Evolutionary conservation across 2,113 vertebrate genomes (phyloP).

Genomic region (Prunella himalayana): DNA sequence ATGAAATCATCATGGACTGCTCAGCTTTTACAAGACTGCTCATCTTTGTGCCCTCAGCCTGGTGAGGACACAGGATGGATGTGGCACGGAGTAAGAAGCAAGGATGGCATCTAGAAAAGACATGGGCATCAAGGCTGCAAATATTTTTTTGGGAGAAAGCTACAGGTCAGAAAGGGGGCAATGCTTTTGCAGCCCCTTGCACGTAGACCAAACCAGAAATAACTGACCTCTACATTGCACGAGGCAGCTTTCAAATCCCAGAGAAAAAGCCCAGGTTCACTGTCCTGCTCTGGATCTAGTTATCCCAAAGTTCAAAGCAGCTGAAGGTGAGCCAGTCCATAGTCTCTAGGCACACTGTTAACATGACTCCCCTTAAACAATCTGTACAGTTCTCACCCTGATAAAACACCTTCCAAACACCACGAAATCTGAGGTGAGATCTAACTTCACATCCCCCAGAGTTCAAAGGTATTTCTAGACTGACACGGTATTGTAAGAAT

Average conservation of each 20-base stretch:
- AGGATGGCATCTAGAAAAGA: background rate
- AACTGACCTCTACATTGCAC: background rate
- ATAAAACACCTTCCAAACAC: background rate
- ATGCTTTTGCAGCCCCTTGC: background rate
- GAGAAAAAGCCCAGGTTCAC: background rate
- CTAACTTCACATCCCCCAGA: background rate
- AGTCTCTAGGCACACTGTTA: background rate
- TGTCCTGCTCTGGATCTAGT: background rate
- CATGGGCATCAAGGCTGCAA: background rate
- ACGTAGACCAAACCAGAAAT: background rate
- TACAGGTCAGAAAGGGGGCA: background rate
- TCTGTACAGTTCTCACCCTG: background rate
- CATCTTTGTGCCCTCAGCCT: background rate
- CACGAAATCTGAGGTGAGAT: background rate
- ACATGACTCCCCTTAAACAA: background rate
- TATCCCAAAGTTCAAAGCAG: background rate
- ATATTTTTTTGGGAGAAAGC: background rate
- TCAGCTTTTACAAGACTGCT: background rate
- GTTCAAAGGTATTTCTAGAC: conserved; percentile 9
- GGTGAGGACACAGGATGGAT: background rate
- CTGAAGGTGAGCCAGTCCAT: background rate
- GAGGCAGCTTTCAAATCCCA: background rate
- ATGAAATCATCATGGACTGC: background rate
- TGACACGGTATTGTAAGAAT: background rate
- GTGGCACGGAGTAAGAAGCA: background rate